phyloP scores from a whole-genome alignment of 2,888 invertebrate species.

The Eulithis prunata region DNA sequence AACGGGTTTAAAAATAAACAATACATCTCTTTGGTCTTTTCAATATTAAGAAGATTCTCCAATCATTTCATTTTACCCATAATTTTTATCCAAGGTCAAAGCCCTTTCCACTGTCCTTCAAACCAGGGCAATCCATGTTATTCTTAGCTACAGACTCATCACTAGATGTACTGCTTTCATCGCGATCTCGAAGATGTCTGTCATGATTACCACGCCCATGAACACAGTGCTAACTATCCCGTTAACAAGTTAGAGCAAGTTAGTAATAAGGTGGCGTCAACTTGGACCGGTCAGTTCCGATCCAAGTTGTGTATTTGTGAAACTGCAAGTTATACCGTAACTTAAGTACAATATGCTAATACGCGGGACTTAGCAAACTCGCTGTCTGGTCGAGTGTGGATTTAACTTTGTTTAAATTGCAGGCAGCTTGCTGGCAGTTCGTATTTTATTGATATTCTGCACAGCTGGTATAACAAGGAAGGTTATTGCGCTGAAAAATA shows the following conservation, averaged over 20 bases:
- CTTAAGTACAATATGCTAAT: conserved; percentile 44
- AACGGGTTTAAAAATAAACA: too few relatives aligned
- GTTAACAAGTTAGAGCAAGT: conserved; percentile 16
- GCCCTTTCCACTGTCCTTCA: not conserved
- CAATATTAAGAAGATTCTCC: too few relatives aligned
- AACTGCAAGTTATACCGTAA: conserved; percentile 39
- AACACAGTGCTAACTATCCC: not conserved
- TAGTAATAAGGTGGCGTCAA: conserved; percentile 28
- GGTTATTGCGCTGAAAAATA: too few relatives aligned
- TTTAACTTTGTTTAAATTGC: conserved; percentile 28
- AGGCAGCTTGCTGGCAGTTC: conserved; percentile 2
- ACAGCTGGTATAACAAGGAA: not conserved
- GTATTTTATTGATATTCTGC: conserved; percentile 6
- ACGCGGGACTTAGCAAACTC: conserved; percentile 26
- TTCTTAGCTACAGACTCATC: too few relatives aligned
- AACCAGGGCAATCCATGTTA: too few relatives aligned
- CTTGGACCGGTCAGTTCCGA: conserved; percentile 38
- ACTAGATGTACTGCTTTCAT: too few relatives aligned
- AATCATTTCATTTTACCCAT: too few relatives aligned
- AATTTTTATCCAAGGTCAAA: too few relatives aligned
- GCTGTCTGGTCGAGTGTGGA: conserved; percentile 28
- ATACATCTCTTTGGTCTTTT: too few relatives aligned
- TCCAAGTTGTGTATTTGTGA: conserved; percentile 37
- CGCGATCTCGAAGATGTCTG: too few relatives aligned
- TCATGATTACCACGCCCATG: not conserved